These are phyloP conservation scores for Meloe dianella DNA, from an alignment of 2,888 invertebrate genomes.

Conservation along the genomic window DNA sequence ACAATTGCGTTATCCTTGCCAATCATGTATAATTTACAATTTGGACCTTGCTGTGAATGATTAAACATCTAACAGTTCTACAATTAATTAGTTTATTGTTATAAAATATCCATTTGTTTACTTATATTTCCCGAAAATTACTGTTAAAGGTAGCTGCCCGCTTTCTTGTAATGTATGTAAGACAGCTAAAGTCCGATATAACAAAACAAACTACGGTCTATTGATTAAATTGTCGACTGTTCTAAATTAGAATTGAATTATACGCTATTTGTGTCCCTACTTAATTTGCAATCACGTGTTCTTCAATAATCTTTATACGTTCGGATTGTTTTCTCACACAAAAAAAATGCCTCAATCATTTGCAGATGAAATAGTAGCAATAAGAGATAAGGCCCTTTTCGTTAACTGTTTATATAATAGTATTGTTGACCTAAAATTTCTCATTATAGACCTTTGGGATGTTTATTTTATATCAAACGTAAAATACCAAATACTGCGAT, in stretches of 20 bases:
- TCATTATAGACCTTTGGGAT: too few species aligned
- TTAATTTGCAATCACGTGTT: slow-evolving; percentile 43
- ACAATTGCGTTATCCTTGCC: slow-evolving; percentile 52
- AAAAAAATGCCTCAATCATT: too few species aligned
- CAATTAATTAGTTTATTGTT: slow-evolving; percentile 32
- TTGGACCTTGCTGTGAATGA: slow-evolving; percentile 45
- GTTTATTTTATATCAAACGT: too few species aligned
- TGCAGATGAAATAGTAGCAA: too few species aligned
- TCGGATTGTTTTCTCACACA: slow-evolving; percentile 7
- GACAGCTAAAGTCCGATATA: neutral
- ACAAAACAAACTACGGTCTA: slow-evolving; percentile 40
- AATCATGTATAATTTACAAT: slow-evolving; percentile 55
- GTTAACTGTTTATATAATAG: too few species aligned
- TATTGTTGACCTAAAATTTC: too few species aligned
- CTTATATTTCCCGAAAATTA: neutral
- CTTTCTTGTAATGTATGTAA: slow-evolving; percentile 15
- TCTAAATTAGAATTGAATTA: slow-evolving; percentile 51
- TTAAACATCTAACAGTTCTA: slow-evolving; percentile 51
- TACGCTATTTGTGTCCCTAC: slow-evolving; percentile 44
- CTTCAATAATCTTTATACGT: slow-evolving; percentile 41
- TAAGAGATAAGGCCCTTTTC: too few species aligned
- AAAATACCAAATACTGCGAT: too few species aligned
- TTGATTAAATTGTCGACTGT: slow-evolving; percentile 55
- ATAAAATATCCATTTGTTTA: slow-evolving; percentile 21
- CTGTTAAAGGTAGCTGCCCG: neutral